These are phyloP conservation scores for Accipiter cooperii DNA, from an alignment of 2,113 vertebrate genomes.

Conservation along the genomic window DNA sequence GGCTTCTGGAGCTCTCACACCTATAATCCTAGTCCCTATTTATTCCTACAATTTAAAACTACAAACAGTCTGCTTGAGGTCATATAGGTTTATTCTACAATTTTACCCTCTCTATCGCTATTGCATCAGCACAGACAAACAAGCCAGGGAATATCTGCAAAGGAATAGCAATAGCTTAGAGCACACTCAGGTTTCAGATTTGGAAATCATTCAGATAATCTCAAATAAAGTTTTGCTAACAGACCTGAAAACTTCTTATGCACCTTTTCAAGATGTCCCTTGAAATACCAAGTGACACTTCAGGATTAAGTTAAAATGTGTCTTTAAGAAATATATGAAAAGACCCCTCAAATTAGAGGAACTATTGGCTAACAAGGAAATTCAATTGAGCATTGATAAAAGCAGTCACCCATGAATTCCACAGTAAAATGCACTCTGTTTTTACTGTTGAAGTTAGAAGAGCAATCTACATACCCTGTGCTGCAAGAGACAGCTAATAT, in stretches of 20 bases:
- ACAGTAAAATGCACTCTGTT: not conserved
- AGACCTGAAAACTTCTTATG: not conserved
- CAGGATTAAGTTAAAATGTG: conserved; percentile 10
- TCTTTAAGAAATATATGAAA: not conserved
- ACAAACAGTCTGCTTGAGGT: not conserved
- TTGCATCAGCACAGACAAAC: not conserved
- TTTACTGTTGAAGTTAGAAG: not conserved
- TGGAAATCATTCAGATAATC: not conserved
- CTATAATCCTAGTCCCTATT: not conserved
- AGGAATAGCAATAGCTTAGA: not conserved
- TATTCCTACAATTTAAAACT: not conserved
- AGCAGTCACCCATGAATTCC: not conserved
- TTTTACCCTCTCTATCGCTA: not conserved
- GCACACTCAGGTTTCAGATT: not conserved
- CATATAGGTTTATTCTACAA: not conserved
- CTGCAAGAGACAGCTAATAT: not conserved
- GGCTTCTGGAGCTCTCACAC: not conserved
- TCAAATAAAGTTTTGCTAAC: not conserved
- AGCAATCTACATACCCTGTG: not conserved
- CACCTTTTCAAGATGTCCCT: not conserved
- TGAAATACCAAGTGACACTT: not conserved
- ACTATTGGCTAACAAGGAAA: not conserved
- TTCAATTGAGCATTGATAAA: not conserved
- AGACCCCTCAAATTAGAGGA: not conserved
- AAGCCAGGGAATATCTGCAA: not conserved